Conservation (phyloP, 1,140 invertebrate genomes). For the Nilaparvata lugens region DNA sequence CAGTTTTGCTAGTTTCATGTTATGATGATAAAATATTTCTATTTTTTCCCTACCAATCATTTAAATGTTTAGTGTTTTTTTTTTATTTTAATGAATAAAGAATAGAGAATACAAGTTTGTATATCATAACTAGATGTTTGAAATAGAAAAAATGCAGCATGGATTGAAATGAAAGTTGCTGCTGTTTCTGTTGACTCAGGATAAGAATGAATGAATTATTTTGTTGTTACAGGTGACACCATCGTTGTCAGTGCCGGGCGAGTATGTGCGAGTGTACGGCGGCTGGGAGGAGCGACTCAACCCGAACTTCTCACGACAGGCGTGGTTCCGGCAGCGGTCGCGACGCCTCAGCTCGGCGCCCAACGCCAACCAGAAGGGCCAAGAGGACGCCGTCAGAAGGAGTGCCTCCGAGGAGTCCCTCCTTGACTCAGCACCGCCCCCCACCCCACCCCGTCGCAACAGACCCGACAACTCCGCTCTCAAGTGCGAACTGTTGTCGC, state of each 20-base stretch:
- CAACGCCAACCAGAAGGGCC: constrained; percentile 3
- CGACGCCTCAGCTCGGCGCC: constrained; percentile 30
- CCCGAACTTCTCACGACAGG: constrained; percentile 47
- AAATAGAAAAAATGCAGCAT: too few relatives aligned
- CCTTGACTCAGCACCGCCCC: constrained; percentile 24
- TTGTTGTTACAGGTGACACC: constrained; percentile 26
- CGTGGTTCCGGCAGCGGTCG: constrained; percentile 43
- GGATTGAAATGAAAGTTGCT: too few relatives aligned
- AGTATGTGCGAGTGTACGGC: constrained; percentile 42
- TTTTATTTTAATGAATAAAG: too few relatives aligned
- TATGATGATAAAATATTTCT: too few relatives aligned
- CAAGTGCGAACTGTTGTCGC: neutral
- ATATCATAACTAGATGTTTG: too few relatives aligned
- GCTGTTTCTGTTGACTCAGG: too few relatives aligned
- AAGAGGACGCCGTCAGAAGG: constrained; percentile 26
- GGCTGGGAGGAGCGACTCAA: constrained; percentile 46
- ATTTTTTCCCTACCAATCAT: too few relatives aligned
- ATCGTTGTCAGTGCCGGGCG: constrained; percentile 28
- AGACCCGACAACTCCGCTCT: constrained; percentile 15
- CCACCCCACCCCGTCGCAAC: constrained; percentile 21
- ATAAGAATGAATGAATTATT: neutral
- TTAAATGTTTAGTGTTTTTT: too few relatives aligned
- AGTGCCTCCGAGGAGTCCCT: constrained; percentile 39
- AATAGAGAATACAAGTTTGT: too few relatives aligned
- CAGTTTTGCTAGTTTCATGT: too few relatives aligned